These are phyloP conservation scores for Rosalia funebris DNA, from an alignment of 2,888 invertebrate genomes.

Conservation along the genomic window DNA sequence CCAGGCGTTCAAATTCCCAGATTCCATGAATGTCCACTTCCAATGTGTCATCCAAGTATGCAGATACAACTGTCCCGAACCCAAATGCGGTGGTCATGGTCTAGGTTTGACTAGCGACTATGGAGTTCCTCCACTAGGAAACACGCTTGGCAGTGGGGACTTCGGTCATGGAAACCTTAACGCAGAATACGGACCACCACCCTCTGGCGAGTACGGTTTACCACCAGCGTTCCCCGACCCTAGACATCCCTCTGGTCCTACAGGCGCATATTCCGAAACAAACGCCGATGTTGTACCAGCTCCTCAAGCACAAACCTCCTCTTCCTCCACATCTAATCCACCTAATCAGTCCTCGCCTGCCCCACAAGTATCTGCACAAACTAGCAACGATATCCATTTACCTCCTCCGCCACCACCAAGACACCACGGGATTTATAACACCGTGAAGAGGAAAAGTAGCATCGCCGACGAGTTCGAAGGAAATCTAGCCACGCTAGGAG, in stretches of 20 bases:
- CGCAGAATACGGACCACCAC: constrained; percentile 79
- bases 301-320: constrained; percentile 81
- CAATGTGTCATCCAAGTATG: constrained; percentile 96
- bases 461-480: constrained; percentile 77
- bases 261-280: constrained; percentile 82
- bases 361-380: constrained; percentile 69
- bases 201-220: constrained; percentile 75
- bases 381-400: constrained; percentile 76
- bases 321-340: constrained; percentile 74
- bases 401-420: constrained; percentile 89
- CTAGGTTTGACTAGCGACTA: constrained; percentile 72
- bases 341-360: constrained; percentile 69
- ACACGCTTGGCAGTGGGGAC: constrained; percentile 59
- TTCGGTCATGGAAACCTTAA: constrained; percentile 61
- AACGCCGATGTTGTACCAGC: constrained; percentile 83
- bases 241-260: constrained; percentile 84
- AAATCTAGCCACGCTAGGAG: constrained; percentile 83
- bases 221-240: constrained; percentile 89
- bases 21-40: constrained; percentile 97
- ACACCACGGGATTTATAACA: constrained; percentile 81
- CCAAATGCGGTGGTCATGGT: constrained; percentile 79
- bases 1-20: constrained; percentile 97
- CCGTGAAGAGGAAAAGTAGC: constrained; percentile 82
- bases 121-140: constrained; percentile 69
- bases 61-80: constrained; percentile 91